A percentile compares a stretch with the other conserved stretches of the same genome.
Conservation (phyloP, 2,888 invertebrate genomes). For the Griposia aprilina region DNA sequence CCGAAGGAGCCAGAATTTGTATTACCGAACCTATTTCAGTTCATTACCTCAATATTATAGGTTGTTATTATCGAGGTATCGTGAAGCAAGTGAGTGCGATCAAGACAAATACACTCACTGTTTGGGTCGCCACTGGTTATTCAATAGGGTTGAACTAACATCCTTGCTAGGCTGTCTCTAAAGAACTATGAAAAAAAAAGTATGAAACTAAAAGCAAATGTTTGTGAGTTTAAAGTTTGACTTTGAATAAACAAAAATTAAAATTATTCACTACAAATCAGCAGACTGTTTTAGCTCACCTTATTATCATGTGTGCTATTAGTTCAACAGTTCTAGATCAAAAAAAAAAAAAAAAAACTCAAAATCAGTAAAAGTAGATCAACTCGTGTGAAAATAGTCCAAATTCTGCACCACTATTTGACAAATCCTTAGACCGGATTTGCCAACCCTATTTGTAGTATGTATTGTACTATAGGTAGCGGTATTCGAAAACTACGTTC, state of each 20-base stretch:
- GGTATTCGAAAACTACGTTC: constrained; percentile 59
- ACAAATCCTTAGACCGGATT: constrained; percentile 23
- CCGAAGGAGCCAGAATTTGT: neutral
- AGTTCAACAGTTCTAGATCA: neutral
- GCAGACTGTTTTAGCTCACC: no score
- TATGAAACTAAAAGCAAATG: neutral
- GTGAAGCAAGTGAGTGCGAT: neutral
- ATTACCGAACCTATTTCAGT: neutral
- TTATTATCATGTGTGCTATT: no score
- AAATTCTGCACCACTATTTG: constrained; percentile 27
- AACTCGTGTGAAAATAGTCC: constrained; percentile 5
- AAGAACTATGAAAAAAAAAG: neutral
- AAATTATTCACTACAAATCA: neutral
- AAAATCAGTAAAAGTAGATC: neutral
- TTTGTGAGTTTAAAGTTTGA: neutral
- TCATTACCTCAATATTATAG: neutral
- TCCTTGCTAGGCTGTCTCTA: neutral
- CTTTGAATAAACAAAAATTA: neutral
- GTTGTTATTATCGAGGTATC: neutral
- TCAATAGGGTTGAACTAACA: neutral
- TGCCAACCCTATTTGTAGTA: constrained; percentile 44
- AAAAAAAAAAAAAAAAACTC: no score
- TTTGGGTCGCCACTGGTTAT: neutral
- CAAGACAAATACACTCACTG: neutral
- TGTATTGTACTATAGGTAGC: no score